A percentile compares a stretch with the other conserved stretches of the same genome.
Conservation (phyloP, 2,888 invertebrate species). For the Esperia sulphurella region DNA sequence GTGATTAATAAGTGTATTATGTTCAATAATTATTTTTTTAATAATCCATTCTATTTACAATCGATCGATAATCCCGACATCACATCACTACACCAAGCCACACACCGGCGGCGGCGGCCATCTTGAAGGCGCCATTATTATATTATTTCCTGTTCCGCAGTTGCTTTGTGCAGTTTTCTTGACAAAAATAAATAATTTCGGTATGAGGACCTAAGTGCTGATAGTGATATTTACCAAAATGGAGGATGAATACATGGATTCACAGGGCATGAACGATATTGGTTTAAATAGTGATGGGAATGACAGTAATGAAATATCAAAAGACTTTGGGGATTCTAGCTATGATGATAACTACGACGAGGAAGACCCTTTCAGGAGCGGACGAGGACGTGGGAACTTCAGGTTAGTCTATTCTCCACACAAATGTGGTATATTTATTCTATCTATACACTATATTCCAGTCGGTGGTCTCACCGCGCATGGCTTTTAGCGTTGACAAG, state of each 20-base stretch:
- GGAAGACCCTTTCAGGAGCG: conserved; percentile 59
- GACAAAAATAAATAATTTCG: conserved; percentile 30
- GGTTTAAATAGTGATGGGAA: conserved; percentile 28
- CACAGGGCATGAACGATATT: conserved; percentile 40
- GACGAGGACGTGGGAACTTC: conserved; percentile 63
- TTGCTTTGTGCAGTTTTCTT: conserved; percentile 1
- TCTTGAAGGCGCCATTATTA: conserved; percentile 49
- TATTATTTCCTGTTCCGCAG: conserved; percentile 26
- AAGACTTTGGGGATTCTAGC: conserved; percentile 56
- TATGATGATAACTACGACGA: conserved; percentile 65
- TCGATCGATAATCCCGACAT: neutral
- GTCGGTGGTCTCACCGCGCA: no score
- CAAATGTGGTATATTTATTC: no score
- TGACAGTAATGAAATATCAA: conserved; percentile 43
- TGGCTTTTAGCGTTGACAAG: no score
- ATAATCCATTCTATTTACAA: no score
- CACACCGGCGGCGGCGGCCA: conserved; percentile 36
- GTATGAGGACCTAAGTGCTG: conserved; percentile 55
- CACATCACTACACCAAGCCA: neutral
- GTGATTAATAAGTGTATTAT: no score
- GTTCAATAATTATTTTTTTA: no score
- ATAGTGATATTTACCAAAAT: conserved; percentile 36
- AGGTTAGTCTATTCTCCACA: conserved; percentile 39
- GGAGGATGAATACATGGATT: conserved; percentile 68
- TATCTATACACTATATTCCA: no score